Base-by-base conservation (phyloP, 2,888 invertebrate species). In the Ormyrus nitidulus region DNA sequence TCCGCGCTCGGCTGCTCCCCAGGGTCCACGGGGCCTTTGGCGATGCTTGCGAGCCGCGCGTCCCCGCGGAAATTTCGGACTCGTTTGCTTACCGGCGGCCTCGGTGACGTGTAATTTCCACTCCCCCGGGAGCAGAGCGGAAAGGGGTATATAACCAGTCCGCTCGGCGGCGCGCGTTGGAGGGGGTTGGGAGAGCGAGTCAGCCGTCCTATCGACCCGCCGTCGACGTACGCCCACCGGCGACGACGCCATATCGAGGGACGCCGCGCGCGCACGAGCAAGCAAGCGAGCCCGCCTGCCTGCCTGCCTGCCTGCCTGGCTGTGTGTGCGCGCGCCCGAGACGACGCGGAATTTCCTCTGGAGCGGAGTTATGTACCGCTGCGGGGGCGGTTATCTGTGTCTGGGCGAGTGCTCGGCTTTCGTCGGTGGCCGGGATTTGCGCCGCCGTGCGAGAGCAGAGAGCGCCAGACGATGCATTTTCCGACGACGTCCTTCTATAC, bases 141-240 rank as follows among this genome's bases (percentile, higher is more conserved):
- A 56, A 58, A 49, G 70, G 51, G 68, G 9, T 13, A 54, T 76
- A 34, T 4, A 34, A 34, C 34, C 34, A 34, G 34, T 34, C 34
- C 34, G 34, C 34, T 34, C 34, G 34, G 34, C 1, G 72, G 74
- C 61, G 54, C 77, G 54, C 7, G 73, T 48, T n/a, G 66, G 73
- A 68, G 65, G 74, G 56, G 77, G 78, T 77, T 70, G 77, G 48
- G 77, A 56, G 81, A 69, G 73, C 79, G 81, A 80, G 34, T 34
- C 34, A 4, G 68, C 48, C 71, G 77, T 70, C 79, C 84, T 90
- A 90, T 90, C 88, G 90, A 90, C 87, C 89, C 87, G 34, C 34
- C 34, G 85, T 82, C 84, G 86, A 65, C 77, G 73, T 65, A 71
- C 79, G 85, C 85, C 86, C 86, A 84, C 85, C 65, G 44, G 62